Percentiles rank a stretch among this genome's conserved stretches.
Evolutionary conservation across 2,797 vertebrate species (phyloP).

Genomic region (Botia kubotai): DNA sequence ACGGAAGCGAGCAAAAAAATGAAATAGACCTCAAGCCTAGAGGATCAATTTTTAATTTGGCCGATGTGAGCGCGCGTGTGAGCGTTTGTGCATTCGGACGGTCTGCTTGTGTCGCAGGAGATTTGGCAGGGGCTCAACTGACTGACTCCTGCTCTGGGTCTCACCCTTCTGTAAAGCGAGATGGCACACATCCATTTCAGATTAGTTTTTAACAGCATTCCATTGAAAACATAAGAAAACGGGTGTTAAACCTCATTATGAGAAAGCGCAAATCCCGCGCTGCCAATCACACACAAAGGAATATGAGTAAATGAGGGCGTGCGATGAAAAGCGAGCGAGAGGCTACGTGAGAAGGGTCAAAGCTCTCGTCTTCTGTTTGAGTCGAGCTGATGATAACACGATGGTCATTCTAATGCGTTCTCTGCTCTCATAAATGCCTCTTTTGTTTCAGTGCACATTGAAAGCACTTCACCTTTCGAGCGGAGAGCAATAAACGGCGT

Average conservation of each 20-base stretch:
- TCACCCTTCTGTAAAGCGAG: constrained; percentile 27
- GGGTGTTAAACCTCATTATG: constrained; percentile 8
- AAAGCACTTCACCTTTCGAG: constrained; percentile 45
- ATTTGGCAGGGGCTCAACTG: constrained; percentile 30
- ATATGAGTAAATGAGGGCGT: constrained; percentile 3
- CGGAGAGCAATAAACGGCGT: constrained; percentile 28
- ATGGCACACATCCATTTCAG: neutral
- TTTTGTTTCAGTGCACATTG: constrained; percentile 39
- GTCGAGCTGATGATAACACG: constrained; percentile 33
- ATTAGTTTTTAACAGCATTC: constrained; percentile 26
- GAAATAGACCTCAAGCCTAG: constrained; percentile 56
- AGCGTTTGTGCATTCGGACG: constrained; percentile 24
- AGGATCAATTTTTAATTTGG: constrained; percentile 62
- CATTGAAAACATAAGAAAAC: constrained; percentile 28
- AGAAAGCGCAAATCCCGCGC: neutral
- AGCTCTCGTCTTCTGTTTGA: constrained; percentile 21
- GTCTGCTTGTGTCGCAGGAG: constrained; percentile 19
- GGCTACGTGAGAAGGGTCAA: constrained; percentile 25
- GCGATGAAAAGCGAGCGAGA: constrained; percentile 9
- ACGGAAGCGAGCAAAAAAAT: constrained; percentile 38
- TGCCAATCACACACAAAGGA: neutral
- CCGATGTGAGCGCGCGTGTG: constrained; percentile 27
- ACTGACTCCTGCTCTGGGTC: constrained; percentile 32
- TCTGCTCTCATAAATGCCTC: constrained; percentile 41
- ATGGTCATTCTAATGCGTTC: constrained; percentile 47